A percentile compares a stretch with the other conserved stretches of the same genome.
These are phyloP conservation scores for Allygus modestus DNA, from an alignment of 2,888 invertebrate genomes.

Conservation along the genomic window DNA sequence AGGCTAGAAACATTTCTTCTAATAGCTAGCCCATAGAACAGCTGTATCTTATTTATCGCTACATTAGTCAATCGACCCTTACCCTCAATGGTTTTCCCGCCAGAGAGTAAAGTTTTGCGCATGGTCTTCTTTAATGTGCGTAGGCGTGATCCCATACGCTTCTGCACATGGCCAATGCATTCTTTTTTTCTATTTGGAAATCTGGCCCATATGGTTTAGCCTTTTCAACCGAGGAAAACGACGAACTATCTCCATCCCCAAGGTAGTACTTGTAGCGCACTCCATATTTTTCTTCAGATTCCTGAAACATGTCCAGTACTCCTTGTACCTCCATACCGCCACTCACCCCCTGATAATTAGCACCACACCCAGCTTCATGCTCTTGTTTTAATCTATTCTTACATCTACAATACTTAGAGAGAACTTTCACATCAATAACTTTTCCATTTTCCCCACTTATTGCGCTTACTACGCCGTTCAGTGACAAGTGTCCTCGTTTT, in stretches of 20 bases:
- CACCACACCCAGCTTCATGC: slow-evolving; percentile 60
- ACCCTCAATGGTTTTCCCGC: slow-evolving; percentile 65
- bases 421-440: slow-evolving; percentile 45
- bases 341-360: slow-evolving; percentile 65
- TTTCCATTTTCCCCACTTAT: slow-evolving; percentile 28
- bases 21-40: slow-evolving; percentile 69
- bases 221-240: slow-evolving; percentile 53
- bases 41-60: slow-evolving; percentile 68
- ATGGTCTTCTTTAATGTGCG: slow-evolving; percentile 52
- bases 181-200: slow-evolving; percentile 57
- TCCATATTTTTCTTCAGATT: slow-evolving; percentile 60
- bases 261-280: slow-evolving; percentile 53
- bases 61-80: slow-evolving; percentile 68
- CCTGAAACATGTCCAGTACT: slow-evolving; percentile 61
- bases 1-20: slow-evolving; percentile 23
- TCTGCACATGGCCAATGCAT: slow-evolving; percentile 59
- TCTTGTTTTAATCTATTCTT: slow-evolving; percentile 47
- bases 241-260: slow-evolving; percentile 55
- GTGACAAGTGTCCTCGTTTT: slow-evolving; percentile 23
- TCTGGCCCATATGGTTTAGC: slow-evolving; percentile 64
- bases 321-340: slow-evolving; percentile 68
- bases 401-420: slow-evolving; percentile 51
- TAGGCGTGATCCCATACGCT: slow-evolving; percentile 65
- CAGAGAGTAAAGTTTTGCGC: slow-evolving; percentile 42
- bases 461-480: slow-evolving; percentile 32